Percentiles rank a stretch among this genome's conserved stretches.
Evolutionary conservation across 1,140 invertebrate genomes (phyloP).

Genomic region (Sweltsa coloradensis): DNA sequence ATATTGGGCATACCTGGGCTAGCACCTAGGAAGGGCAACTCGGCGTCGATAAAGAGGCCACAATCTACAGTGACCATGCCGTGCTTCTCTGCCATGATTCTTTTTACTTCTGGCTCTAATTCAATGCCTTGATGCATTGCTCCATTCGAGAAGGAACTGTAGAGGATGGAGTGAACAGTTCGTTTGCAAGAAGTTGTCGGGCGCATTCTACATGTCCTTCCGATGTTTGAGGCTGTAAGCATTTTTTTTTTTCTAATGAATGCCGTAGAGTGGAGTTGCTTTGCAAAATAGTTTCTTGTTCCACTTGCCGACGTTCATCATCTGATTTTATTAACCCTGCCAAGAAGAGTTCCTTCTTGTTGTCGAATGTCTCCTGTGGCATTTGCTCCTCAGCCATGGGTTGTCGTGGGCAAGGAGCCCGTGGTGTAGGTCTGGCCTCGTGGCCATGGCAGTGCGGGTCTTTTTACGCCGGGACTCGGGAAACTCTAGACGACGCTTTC

Average conservation of each 20-base stretch:
- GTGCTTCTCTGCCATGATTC: background rate
- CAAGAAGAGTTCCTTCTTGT: background rate
- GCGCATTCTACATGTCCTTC: background rate
- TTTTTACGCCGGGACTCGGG: background rate
- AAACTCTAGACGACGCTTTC: background rate
- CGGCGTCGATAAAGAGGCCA: conserved; percentile 2
- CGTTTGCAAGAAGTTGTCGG: background rate
- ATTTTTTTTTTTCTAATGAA: background rate
- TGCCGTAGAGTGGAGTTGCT: background rate
- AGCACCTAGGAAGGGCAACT: background rate
- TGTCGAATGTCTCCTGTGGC: background rate
- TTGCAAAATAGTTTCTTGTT: background rate
- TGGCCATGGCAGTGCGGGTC: background rate
- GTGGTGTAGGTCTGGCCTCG: background rate
- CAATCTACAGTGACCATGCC: background rate
- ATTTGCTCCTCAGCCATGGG: background rate
- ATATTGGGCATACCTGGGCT: conserved; percentile 1
- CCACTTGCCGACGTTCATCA: background rate
- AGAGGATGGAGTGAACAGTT: background rate
- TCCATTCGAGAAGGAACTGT: background rate
- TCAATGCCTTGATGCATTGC: conserved; percentile 3
- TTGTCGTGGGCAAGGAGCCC: background rate
- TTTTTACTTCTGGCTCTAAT: conserved; percentile 3
- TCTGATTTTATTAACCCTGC: background rate
- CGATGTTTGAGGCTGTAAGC: conserved; percentile 1